Evolutionary conservation across 2,888 invertebrate species (phyloP).

Genomic region (Dicyrtomina minuta): DNA sequence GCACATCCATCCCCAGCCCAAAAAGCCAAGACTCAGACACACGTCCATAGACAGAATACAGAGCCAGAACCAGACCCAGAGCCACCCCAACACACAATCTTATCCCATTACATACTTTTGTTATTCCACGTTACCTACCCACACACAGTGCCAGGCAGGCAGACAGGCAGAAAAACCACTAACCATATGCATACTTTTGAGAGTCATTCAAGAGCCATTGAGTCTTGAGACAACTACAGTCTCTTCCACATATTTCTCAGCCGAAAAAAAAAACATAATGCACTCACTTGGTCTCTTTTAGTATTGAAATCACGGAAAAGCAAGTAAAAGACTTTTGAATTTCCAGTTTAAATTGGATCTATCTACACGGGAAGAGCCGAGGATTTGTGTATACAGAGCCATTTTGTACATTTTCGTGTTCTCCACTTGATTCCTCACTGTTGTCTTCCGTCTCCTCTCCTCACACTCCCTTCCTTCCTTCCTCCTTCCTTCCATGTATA

Average conservation of each 20-base stretch:
- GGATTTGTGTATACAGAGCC: conserved; percentile 46
- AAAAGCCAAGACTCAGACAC: no score
- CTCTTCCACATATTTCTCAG: no score
- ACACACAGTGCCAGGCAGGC: no score
- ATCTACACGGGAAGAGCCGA: conserved; percentile 41
- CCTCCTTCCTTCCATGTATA: conserved; percentile 38
- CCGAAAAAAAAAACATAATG: conserved; percentile 26
- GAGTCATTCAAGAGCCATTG: no score
- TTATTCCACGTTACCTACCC: no score
- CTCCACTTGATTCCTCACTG: conserved; percentile 43
- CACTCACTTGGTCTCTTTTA: conserved; percentile 29
- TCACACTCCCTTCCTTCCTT: conserved; percentile 23
- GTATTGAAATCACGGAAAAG: conserved; percentile 50
- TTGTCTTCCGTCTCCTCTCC: conserved; percentile 29
- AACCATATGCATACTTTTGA: background rate
- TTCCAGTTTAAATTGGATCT: conserved; percentile 52
- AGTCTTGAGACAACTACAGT: background rate
- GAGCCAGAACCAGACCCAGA: no score
- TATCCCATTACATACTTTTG: no score
- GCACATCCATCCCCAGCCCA: conserved; percentile 11
- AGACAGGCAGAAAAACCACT: background rate
- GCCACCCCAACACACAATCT: no score
- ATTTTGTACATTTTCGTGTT: conserved; percentile 42
- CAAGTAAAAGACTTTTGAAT: conserved; percentile 52
- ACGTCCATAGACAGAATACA: no score